Conservation (phyloP, 2,113 vertebrate species). For the Ranitomeya imitator region DNA sequence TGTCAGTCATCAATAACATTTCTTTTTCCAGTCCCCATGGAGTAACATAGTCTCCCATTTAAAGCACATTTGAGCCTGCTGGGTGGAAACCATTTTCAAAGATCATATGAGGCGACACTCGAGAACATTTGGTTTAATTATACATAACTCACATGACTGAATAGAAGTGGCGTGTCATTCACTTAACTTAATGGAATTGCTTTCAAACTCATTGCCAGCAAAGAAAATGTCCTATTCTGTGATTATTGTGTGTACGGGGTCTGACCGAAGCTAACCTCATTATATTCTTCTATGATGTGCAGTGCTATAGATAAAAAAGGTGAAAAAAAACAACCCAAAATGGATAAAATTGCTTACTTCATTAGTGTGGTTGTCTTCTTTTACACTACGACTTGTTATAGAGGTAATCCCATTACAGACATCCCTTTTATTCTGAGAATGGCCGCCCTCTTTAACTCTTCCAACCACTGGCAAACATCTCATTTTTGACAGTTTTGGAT, state of each 20-base stretch:
- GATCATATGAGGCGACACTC: conserved; percentile 39
- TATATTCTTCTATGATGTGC: not conserved
- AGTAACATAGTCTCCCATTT: not conserved
- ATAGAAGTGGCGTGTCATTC: conserved; percentile 44
- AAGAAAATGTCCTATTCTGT: not conserved
- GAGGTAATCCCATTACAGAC: not conserved
- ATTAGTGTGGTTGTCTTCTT: too few species aligned
- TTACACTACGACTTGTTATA: not conserved
- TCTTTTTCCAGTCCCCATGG: not conserved
- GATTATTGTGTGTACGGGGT: not conserved
- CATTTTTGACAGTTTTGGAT: not conserved
- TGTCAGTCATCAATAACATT: not conserved
- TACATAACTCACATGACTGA: conserved; percentile 42
- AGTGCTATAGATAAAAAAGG: not conserved
- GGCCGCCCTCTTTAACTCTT: too few species aligned
- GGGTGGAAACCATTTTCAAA: conserved; percentile 9
- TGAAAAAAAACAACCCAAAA: not conserved
- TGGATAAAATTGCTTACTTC: not conserved
- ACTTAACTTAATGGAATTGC: conserved; percentile 52
- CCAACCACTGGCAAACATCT: not conserved
- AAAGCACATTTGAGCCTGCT: not conserved
- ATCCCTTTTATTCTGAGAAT: too few species aligned
- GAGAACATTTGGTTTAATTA: conserved; percentile 51
- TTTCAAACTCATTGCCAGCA: conserved; percentile 21
- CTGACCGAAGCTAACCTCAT: conserved; percentile 17